A percentile compares a stretch with the other conserved stretches of the same genome.
These are phyloP conservation scores for Rhynchopsitta pachyrhyncha DNA, from an alignment of 2,113 vertebrate genomes.

Conservation along the genomic window DNA sequence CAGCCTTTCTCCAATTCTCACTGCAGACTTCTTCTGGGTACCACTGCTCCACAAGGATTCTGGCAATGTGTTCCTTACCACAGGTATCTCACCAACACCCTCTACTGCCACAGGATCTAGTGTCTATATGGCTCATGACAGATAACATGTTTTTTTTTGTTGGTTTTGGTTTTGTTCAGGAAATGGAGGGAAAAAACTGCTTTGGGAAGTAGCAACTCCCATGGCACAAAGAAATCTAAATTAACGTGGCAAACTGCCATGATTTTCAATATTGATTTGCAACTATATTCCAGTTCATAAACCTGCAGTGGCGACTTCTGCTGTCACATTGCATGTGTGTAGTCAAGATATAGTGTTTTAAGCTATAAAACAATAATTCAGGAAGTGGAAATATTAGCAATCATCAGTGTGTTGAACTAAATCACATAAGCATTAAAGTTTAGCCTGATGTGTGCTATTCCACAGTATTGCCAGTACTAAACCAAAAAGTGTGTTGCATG, in stretches of 20 bases:
- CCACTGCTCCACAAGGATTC: neutral
- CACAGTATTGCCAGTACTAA: neutral
- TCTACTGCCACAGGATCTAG: neutral
- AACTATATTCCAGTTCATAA: neutral
- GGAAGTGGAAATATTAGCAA: neutral
- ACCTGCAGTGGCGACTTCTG: neutral
- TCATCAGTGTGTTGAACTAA: neutral
- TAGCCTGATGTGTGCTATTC: neutral
- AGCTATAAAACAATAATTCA: neutral
- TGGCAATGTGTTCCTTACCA: neutral
- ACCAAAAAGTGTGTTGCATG: neutral
- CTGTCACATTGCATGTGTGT: neutral
- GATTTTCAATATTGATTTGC: constrained; percentile 13
- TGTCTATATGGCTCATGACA: neutral
- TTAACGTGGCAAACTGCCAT: neutral
- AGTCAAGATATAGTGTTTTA: neutral
- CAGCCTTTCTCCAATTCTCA: neutral
- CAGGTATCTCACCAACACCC: neutral
- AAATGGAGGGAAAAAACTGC: neutral
- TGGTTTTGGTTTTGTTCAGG: neutral
- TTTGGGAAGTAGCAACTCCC: neutral
- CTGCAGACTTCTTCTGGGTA: neutral
- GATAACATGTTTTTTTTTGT: neutral
- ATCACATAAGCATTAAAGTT: neutral
- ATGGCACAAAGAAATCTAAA: constrained; percentile 14